Evolutionary conservation across 2,113 vertebrate species (phyloP).

Genomic region (Eurypyga helias): DNA sequence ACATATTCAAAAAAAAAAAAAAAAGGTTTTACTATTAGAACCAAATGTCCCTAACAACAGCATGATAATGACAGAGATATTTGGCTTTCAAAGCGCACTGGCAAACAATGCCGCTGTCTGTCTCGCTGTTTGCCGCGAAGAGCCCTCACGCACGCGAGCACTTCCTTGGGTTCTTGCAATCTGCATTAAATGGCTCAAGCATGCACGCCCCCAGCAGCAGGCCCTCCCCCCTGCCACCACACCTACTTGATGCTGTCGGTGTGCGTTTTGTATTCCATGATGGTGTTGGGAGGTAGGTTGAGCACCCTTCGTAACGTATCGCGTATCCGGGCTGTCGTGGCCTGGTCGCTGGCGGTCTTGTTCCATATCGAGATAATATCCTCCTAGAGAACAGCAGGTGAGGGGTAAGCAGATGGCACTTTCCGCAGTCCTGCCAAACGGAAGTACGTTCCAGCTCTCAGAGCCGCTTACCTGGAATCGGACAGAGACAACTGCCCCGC

Average conservation of each 20-base stretch:
- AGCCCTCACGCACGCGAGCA: background rate
- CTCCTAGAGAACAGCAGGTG: slow-evolving; percentile 39
- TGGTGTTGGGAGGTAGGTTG: slow-evolving; percentile 88
- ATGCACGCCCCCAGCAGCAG: background rate
- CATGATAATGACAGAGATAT: background rate
- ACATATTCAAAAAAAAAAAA: background rate
- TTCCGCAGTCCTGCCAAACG: background rate
- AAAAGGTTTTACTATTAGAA: background rate
- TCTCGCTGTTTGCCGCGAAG: background rate
- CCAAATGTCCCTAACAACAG: background rate
- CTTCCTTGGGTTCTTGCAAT: background rate
- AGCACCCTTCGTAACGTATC: slow-evolving; percentile 84
- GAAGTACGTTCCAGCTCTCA: background rate
- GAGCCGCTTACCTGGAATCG: slow-evolving; percentile 81
- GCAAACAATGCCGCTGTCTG: background rate
- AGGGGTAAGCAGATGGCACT: background rate
- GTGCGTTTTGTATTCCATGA: slow-evolving; percentile 89
- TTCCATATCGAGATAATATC: slow-evolving; percentile 89
- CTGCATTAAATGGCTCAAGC: background rate
- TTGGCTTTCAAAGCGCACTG: background rate
- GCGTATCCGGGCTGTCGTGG: slow-evolving; percentile 84
- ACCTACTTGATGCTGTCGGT: slow-evolving; percentile 89
- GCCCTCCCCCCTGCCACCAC: slow-evolving; percentile 9
- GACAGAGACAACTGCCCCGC: slow-evolving; percentile 85
- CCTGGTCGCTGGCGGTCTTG: slow-evolving; percentile 88